Evolutionary conservation across 2,797 vertebrate genomes (phyloP).

Genomic region (Fratercula arctica): DNA sequence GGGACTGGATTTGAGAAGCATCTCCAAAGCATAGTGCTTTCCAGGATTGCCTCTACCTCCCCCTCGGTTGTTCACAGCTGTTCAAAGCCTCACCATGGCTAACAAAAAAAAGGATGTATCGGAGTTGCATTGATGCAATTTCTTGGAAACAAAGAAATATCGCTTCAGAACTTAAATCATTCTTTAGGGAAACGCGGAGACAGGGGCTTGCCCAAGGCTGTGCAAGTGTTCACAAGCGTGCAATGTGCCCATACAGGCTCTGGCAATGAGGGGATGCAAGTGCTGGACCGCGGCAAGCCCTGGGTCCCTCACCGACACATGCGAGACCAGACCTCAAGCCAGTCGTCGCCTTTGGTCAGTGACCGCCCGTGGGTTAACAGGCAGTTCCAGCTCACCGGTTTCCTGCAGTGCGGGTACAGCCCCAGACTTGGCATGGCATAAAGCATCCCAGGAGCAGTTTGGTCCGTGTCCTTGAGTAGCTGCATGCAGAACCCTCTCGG

Average conservation of each 20-base stretch:
- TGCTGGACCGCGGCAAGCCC: accelerated
- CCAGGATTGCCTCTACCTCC: background rate
- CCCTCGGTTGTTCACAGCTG: background rate
- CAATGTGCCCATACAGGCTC: accelerated
- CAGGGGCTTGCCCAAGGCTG: background rate
- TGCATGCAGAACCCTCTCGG: background rate
- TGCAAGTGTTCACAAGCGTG: accelerated
- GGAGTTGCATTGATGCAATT: background rate
- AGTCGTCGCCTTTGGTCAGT: too few species aligned
- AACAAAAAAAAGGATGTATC: background rate
- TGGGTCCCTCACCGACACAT: accelerated
- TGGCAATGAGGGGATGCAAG: accelerated
- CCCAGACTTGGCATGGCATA: background rate
- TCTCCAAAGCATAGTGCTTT: background rate
- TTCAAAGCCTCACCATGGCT: background rate
- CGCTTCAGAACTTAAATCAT: background rate
- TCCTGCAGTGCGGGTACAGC: background rate
- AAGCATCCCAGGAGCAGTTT: background rate
- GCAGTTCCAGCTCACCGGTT: background rate
- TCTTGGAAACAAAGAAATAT: background rate
- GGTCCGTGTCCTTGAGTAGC: background rate
- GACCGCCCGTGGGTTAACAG: background rate
- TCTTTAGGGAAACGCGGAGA: background rate
- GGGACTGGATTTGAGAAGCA: background rate
- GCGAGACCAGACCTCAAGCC: background rate